phyloP scores from a whole-genome alignment of 2,797 vertebrate genomes.

The Tapirus indicus region DNA sequence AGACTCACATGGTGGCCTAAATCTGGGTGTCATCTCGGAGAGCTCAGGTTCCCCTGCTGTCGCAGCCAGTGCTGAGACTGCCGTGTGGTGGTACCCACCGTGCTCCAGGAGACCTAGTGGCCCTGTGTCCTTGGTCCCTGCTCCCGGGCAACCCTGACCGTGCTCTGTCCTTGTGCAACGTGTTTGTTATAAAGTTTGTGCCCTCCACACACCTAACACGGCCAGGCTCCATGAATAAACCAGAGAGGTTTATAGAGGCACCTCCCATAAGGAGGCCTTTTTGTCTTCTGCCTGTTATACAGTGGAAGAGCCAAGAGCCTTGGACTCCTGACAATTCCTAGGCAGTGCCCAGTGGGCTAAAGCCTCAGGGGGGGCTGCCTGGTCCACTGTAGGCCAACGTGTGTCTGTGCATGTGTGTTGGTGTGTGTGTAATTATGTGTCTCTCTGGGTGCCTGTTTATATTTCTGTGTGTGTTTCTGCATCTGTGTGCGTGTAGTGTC shows the following conservation, averaged over 20 bases:
- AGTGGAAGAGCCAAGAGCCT: background rate
- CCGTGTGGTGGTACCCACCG: background rate
- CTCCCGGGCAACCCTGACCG: background rate
- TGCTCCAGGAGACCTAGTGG: background rate
- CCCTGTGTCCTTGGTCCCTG: background rate
- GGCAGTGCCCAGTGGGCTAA: too few species aligned
- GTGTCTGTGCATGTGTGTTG: background rate
- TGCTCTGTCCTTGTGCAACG: background rate
- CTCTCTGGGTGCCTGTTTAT: background rate
- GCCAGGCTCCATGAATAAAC: background rate
- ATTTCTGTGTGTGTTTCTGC: background rate
- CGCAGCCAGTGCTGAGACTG: background rate
- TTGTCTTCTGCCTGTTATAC: background rate
- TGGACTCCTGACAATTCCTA: background rate
- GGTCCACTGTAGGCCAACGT: too few species aligned
- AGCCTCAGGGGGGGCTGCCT: background rate
- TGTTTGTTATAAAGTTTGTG: background rate
- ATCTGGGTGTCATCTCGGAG: background rate
- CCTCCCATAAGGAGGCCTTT: background rate
- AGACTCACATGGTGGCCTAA: too few species aligned
- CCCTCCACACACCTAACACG: background rate
- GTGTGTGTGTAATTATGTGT: background rate
- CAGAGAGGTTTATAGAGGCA: background rate
- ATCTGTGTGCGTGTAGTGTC: background rate
- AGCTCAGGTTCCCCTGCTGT: background rate